A percentile compares a stretch with the other conserved stretches of the same genome.
Conservation (phyloP, 64 coral and sea anemone species). For the Exaiptasia diaphana region DNA sequence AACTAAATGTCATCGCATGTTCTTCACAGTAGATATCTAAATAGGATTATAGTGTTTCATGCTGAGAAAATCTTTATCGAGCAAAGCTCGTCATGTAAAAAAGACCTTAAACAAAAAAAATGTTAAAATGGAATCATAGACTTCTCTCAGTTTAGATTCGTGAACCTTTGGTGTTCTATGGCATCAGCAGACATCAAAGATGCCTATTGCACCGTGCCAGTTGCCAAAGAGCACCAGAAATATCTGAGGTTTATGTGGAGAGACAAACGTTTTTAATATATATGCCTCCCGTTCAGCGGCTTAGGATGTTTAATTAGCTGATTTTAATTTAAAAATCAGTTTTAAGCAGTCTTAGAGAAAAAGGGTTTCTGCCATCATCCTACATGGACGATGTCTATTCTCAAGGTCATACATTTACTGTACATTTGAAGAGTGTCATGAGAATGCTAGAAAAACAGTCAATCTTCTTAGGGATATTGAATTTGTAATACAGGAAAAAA, state of each 20-base stretch:
- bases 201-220: constrained; percentile 21
- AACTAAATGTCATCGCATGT: too few species aligned
- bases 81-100: too few species aligned
- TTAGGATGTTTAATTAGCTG: constrained; percentile 10
- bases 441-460: background rate
- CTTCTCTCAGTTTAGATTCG: background rate
- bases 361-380: constrained; percentile 16
- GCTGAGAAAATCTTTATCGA: too few species aligned
- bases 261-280: background rate
- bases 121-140: constrained; percentile 37
- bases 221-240: constrained; percentile 1
- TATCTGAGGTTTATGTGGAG: constrained; percentile 15
- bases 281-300: background rate
- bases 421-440: background rate
- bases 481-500: constrained; percentile 10
- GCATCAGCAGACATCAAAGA: constrained; percentile 16
- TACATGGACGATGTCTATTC: constrained; percentile 22
- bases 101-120: too few species aligned
- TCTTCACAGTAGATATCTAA: too few species aligned
- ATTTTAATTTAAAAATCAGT: background rate
- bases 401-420: background rate
- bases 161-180: background rate
- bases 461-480: background rate
- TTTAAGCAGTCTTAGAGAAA: constrained; percentile 2
- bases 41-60: too few species aligned